Evolutionary conservation across 2,888 invertebrate species (phyloP).

Genomic region (Charanyca ferruginea): DNA sequence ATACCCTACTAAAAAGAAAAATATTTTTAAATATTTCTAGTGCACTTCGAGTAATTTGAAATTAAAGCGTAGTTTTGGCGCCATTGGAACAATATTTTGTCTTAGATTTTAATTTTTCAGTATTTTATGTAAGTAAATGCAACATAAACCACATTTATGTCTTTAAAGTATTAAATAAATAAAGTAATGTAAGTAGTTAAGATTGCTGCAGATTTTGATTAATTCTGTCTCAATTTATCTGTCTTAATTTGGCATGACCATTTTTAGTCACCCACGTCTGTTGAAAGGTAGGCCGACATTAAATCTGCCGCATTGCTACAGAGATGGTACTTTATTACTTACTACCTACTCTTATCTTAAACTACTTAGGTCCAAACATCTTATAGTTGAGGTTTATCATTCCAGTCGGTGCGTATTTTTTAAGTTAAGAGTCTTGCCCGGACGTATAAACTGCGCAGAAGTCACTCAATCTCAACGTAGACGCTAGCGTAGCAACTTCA

Average conservation of each 20-base stretch:
- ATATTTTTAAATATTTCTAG: too few relatives aligned
- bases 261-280: slow-evolving; percentile 16
- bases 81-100: too few relatives aligned
- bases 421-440: neutral
- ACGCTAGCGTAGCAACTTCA: neutral
- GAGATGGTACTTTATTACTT: slow-evolving; percentile 3
- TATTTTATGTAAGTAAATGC: too few relatives aligned
- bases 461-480: too few relatives aligned
- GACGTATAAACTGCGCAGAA: neutral
- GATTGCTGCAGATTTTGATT: slow-evolving; percentile 10
- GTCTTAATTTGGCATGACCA: slow-evolving; percentile 19
- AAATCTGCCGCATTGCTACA: slow-evolving; percentile 10
- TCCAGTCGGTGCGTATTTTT: neutral
- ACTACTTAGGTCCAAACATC: slow-evolving; percentile 16
- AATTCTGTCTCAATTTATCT: slow-evolving; percentile 12
- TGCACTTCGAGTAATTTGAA: slow-evolving; percentile 1
- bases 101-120: neutral
- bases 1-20: too few relatives aligned
- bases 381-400: slow-evolving; percentile 12
- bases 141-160: neutral
- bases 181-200: slow-evolving; percentile 4
- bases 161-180: neutral
- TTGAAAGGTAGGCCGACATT: slow-evolving; percentile 7
- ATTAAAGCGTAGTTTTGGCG: neutral
- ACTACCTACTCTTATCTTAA: slow-evolving; percentile 21